A percentile compares a stretch with the other conserved stretches of the same genome.
Evolutionary conservation across 2,113 vertebrate species (phyloP).

Genomic region (Psettodes erumei): DNA sequence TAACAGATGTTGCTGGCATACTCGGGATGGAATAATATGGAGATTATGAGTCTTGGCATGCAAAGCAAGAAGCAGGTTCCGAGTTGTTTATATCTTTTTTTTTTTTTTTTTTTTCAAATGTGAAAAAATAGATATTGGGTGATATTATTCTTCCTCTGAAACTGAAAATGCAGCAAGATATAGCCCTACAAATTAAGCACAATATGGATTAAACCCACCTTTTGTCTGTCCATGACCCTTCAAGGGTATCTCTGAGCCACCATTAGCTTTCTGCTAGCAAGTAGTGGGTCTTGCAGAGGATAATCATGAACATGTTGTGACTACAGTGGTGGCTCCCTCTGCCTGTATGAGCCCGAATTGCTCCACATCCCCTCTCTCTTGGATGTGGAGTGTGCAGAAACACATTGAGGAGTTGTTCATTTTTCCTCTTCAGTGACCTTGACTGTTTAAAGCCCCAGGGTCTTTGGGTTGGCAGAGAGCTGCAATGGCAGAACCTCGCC

Average conservation of each 20-base stretch:
- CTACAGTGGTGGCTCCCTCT: slow-evolving; percentile 60
- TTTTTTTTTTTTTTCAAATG: background rate
- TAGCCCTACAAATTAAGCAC: background rate
- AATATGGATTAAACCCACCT: slow-evolving; percentile 17
- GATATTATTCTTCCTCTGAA: background rate
- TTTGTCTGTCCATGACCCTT: slow-evolving; percentile 48
- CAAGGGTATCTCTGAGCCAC: slow-evolving; percentile 51
- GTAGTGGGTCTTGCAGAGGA: slow-evolving; percentile 34
- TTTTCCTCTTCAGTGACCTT: slow-evolving; percentile 74
- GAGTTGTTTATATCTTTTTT: background rate
- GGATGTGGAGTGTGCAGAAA: slow-evolving; percentile 46
- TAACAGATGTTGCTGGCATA: background rate
- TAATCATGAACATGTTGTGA: slow-evolving; percentile 19
- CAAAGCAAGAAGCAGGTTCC: background rate
- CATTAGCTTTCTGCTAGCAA: slow-evolving; percentile 30
- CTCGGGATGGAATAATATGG: background rate
- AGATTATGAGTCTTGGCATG: background rate
- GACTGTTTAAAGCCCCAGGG: slow-evolving; percentile 64
- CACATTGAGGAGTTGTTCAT: slow-evolving; percentile 62
- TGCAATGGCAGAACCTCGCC: slow-evolving; percentile 49
- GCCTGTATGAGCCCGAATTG: slow-evolving; percentile 49
- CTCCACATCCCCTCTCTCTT: slow-evolving; percentile 6
- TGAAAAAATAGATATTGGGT: background rate
- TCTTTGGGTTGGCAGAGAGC: slow-evolving; percentile 55
- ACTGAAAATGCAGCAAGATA: background rate